Base-by-base conservation (phyloP, 1,140 invertebrate species). In the Drosophila quadrilineata region DNA sequence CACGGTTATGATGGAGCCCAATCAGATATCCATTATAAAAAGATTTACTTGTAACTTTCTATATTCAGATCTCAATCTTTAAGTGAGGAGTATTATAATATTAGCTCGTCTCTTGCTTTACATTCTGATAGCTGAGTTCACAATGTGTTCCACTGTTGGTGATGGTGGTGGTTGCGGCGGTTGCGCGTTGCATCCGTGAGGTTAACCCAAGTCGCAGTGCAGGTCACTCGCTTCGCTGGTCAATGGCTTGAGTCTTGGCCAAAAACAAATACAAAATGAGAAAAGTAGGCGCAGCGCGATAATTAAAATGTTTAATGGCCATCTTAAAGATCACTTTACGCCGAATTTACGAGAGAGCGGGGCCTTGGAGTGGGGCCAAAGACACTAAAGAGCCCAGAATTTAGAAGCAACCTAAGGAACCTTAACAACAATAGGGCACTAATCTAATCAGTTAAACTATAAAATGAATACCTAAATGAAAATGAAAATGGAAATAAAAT, bases 291-390 rank as follows among this genome's bases (percentile, higher is more conserved):
- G 38, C 52, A 40, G 36, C 40, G 54, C 60, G 70, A 84, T 84
- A 84, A 84, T 84, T 76, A 84, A 84, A 84, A 84, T 84, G 70
- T 76, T 84, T 84, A 84, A 84, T 84, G 58, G 63, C 49, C 77
- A 84, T 67, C 70, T 84, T 63, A 77, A 73, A 85, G 66, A 84
- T 74, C 57, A 84, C 77, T 85, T 82, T 82, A 82, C 72, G 60
- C 72, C 77, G 77, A 82, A 82, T 82, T 82, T 73, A 76, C 72
- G 59, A 54, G 48, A 58, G 17, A 56, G 43, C 24, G 17, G n/a
- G n/a, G n/a, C n/a, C 33, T 24, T 22, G 12, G 36, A 54, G 19
- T 19, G 21, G 8, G 10, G 19, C 46, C 41, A 40, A 40, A 40
- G 54, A 43, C 38, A 62, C 58, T 52, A 19, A 40, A 62, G 52